These are phyloP conservation scores for Drymonia ruficornis DNA, from an alignment of 2,888 invertebrate genomes.

Conservation along the genomic window DNA sequence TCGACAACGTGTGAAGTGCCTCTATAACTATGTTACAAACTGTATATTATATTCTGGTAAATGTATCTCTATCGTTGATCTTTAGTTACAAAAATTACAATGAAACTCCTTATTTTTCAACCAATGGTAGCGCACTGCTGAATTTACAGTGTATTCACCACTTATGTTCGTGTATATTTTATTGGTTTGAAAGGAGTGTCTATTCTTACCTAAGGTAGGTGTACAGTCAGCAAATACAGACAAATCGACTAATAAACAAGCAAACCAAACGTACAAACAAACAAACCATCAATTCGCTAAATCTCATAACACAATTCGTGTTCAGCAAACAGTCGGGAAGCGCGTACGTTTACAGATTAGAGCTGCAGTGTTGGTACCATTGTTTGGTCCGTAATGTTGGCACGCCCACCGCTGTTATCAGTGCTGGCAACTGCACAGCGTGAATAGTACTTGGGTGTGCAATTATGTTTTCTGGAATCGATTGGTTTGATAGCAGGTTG, in stretches of 20 bases:
- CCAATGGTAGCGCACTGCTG: no score
- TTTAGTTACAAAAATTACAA: no score
- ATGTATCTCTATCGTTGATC: no score
- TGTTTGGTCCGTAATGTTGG: constrained; percentile 8
- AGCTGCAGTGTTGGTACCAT: constrained; percentile 7
- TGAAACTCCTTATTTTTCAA: no score
- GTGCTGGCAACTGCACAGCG: constrained; percentile 16
- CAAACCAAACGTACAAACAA: constrained; percentile 8
- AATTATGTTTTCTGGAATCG: constrained; percentile 4
- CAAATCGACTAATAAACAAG: constrained; percentile 9
- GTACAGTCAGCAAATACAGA: constrained; percentile 5
- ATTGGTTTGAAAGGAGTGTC: not conserved
- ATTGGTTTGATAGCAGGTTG: no score
- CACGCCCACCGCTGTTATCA: constrained; percentile 11
- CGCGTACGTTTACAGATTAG: constrained; percentile 35
- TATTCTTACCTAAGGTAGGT: not conserved
- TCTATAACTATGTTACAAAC: no score
- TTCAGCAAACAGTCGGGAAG: constrained; percentile 19
- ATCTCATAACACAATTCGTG: constrained; percentile 8
- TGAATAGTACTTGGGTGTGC: constrained; percentile 17
- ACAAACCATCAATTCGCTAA: constrained; percentile 9
- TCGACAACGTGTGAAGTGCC: no score
- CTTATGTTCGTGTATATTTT: no score
- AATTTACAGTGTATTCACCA: no score
- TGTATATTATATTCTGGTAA: no score